phyloP scores from a whole-genome alignment of 2,888 invertebrate species.

The Suillia variegata region DNA sequence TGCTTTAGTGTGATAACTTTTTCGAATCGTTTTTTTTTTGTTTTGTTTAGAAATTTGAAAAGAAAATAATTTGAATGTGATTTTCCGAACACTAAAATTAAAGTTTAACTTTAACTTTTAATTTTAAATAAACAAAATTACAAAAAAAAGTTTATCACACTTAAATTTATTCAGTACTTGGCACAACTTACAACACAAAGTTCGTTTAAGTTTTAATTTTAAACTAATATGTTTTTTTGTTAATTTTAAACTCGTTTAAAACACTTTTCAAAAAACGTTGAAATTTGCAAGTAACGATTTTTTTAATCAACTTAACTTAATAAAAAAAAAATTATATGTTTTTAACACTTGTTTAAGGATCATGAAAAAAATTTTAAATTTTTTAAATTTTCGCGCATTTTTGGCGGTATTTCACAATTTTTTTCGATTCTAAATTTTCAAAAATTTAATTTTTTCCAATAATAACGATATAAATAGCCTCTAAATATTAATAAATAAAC shows the following conservation, averaged over 20 bases:
- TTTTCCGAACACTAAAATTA: slow-evolving; percentile 21
- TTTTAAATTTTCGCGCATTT: not conserved
- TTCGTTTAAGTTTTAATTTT: not conserved
- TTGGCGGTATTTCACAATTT: not conserved
- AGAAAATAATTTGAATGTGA: too few species aligned
- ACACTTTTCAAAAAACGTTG: too few species aligned
- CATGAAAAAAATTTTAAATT: not conserved
- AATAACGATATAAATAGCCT: slow-evolving; percentile 59
- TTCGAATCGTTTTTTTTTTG: too few species aligned
- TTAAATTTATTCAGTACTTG: slow-evolving; percentile 61
- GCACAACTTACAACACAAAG: slow-evolving; percentile 59
- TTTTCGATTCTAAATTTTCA: slow-evolving; percentile 30
- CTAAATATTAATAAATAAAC: slow-evolving; percentile 58
- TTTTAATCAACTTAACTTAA: slow-evolving; percentile 13
- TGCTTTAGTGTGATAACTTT: not conserved
- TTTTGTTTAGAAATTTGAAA: too few species aligned
- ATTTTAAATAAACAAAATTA: slow-evolving; percentile 13
- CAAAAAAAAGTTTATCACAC: slow-evolving; percentile 58
- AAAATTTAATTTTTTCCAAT: slow-evolving; percentile 27
- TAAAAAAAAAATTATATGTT: not conserved
- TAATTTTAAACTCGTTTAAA: too few species aligned
- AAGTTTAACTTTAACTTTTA: slow-evolving; percentile 22
- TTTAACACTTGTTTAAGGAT: too few species aligned
- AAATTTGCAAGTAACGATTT: too few species aligned
- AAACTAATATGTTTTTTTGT: not conserved